Conservation (phyloP, 2,113 vertebrate genomes). For the Neofelis nebulosa region DNA sequence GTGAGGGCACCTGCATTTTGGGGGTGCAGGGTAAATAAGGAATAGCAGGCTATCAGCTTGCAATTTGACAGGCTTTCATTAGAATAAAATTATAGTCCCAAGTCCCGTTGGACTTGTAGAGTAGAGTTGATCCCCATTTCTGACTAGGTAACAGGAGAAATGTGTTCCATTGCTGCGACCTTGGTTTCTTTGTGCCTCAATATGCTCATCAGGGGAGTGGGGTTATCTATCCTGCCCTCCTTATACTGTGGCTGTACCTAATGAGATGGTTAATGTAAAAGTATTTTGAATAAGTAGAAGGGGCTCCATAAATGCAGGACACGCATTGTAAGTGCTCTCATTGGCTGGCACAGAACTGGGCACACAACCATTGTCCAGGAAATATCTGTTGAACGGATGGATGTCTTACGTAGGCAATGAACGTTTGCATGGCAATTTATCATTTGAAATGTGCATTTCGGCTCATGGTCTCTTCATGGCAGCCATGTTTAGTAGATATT, state of each 20-base stretch:
- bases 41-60: neutral
- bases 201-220: neutral
- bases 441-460: neutral
- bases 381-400: neutral
- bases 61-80: neutral
- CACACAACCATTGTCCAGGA: neutral
- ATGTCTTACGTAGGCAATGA: neutral
- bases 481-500: neutral
- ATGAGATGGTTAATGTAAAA: neutral
- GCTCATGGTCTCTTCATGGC: neutral
- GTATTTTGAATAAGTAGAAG: conserved; percentile 31
- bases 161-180: neutral
- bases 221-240: neutral
- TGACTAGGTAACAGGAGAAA: neutral
- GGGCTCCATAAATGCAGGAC: neutral
- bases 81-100: neutral
- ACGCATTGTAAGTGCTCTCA: neutral
- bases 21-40: neutral
- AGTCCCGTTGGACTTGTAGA: neutral
- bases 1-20: neutral
- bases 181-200: neutral
- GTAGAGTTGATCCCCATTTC: neutral
- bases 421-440: neutral
- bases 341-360: neutral
- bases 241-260: neutral